Base-by-base conservation (phyloP, 2,113 vertebrate genomes). In the Ptilonorhynchus violaceus region DNA sequence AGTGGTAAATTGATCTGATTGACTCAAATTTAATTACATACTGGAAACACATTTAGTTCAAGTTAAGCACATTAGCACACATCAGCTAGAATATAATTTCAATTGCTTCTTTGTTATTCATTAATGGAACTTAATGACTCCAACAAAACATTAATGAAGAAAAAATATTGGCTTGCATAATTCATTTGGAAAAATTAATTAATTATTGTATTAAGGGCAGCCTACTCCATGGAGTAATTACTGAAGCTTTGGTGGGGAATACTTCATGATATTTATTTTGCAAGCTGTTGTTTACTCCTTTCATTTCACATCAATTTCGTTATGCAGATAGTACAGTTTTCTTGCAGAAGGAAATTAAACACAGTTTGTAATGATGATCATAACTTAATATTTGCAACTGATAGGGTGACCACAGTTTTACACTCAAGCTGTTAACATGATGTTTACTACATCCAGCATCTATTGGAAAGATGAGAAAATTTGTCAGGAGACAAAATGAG, bases 11-110 rank as follows among this genome's bases (percentile, higher is more conserved):
- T 96, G 95, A 98, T 97, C 97, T 97, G 94, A 98, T 96, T 97
- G 97, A 98, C 98, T 98, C 98, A 98, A 97, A 97, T 98, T 96
- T 98, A 97, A 98, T 97, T 98, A 97, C 88, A 95, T 96, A 93
- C 96, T 96, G 64, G 89, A 97, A 98, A 97, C 90, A 95, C 87
- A 95, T 97, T 98, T 97, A 97, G 89, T 96, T 98, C 96, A 96
- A 97, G 96, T 96, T 95, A 97, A 97, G 91, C 88, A 93, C 90
- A 97, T 98, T 96, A 97, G 88, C 93, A 96, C 92, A 95, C 95
- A 97, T 97, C 95, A 95, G 85, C 94, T 94, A 91, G 86, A 97
- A 97, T 95, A 94, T 97, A 98, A 96, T 97, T 91, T 89, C 96
- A 97, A 94, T 96, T 96, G 92, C 92, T 97, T 97, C 94, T 97